These are phyloP conservation scores for Darevskia mixta DNA, from an alignment of 2,797 vertebrate genomes.

Conservation along the genomic window DNA sequence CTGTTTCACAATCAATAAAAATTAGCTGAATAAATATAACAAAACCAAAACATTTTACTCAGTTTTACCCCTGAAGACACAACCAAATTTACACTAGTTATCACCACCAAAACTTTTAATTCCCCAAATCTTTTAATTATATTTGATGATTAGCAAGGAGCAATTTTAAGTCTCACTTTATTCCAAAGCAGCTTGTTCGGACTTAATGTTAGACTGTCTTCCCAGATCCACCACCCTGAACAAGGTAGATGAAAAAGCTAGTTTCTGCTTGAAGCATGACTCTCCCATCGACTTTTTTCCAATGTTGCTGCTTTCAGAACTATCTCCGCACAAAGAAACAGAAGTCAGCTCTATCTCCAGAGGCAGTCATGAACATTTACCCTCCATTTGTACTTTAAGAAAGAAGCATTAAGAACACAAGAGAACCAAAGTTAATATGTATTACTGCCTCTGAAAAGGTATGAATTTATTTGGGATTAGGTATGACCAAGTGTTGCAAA, in stretches of 20 bases:
- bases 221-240: background rate
- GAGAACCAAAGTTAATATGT: background rate
- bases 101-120: too few species aligned
- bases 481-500: background rate
- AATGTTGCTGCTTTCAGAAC: background rate
- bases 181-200: background rate
- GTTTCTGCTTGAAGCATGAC: background rate
- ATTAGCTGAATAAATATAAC: background rate
- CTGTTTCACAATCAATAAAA: background rate
- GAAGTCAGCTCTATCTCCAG: background rate
- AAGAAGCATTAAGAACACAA: background rate
- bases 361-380: background rate
- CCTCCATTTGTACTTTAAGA: background rate
- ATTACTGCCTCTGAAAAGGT: background rate
- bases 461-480: background rate
- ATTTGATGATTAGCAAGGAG: background rate
- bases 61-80: background rate
- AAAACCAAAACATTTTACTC: background rate
- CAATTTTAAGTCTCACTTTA: background rate
- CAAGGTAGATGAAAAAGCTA: background rate
- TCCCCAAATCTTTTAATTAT: background rate
- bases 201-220: background rate
- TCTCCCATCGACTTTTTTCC: background rate
- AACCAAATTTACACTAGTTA: too few species aligned
- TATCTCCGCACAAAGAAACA: background rate